Conservation (phyloP, 2,113 vertebrate species). For the sheep (Ovis aries) region ARS-UI_Ramb_v3.0 NC_056065.1:55820001-55820500, state of each 20-base stretch:
- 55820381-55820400: conserved; percentile 64
- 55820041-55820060: conserved; percentile 67
- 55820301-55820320: conserved; percentile 69
- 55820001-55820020: conserved; percentile 48
- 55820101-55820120: conserved; percentile 22
- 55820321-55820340: conserved; percentile 54
- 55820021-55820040: conserved; percentile 53
- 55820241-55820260: not conserved
- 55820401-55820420: conserved; percentile 63
- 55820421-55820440: conserved; percentile 65
- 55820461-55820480: conserved; percentile 41
- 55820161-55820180: not conserved
- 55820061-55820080: conserved; percentile 54
- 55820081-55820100: conserved; percentile 62
- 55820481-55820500: conserved; percentile 28
- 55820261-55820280: conserved; percentile 57
- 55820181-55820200: not conserved
- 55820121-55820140: conserved; percentile 6
- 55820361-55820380: conserved; percentile 60
- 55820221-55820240: not conserved
- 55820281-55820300: conserved; percentile 53
- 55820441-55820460: conserved; percentile 47
- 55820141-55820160: not conserved
- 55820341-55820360: conserved; percentile 42
- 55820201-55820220: not conserved